phyloP scores from a whole-genome alignment of 92 coral and sea anemone genomes.

The Umimayanthus chanpuru region DNA sequence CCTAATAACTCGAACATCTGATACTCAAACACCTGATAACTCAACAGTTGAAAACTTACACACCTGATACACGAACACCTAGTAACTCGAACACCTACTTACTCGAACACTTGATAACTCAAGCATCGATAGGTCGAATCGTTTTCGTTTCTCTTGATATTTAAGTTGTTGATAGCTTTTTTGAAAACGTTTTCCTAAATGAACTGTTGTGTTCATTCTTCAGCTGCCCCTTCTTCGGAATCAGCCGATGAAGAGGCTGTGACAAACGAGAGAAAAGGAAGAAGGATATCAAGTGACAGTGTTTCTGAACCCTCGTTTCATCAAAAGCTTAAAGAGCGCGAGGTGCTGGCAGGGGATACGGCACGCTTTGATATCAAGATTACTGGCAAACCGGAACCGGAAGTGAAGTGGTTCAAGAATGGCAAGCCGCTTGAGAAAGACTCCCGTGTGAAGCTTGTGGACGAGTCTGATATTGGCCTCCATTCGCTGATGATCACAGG shows the following conservation, averaged over 20 bases:
- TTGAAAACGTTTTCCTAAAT: not conserved
- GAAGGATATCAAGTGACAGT: conserved; percentile 82
- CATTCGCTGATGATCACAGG: conserved; percentile 84
- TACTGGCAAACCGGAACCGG: conserved; percentile 91
- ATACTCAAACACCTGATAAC: too few relatives aligned
- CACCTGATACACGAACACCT: too few relatives aligned
- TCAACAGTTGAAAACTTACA: too few relatives aligned
- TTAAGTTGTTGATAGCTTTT: too few relatives aligned
- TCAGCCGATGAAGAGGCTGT: conserved; percentile 69
- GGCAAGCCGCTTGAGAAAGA: conserved; percentile 76
- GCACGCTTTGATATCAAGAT: conserved; percentile 81
- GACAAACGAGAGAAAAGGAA: conserved; percentile 67
- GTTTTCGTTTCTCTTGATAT: not conserved
- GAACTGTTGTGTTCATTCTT: not conserved
- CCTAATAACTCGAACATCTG: not conserved
- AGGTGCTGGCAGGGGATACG: conserved; percentile 86
- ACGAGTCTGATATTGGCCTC: conserved; percentile 78
- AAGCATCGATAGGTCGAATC: too few relatives aligned
- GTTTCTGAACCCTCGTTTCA: conserved; percentile 77
- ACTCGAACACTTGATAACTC: too few relatives aligned
- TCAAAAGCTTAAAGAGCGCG: conserved; percentile 87
- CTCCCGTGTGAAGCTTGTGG: conserved; percentile 82
- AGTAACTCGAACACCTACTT: too few relatives aligned
- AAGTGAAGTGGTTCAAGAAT: conserved; percentile 90
- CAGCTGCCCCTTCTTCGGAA: conserved; percentile 41